phyloP scores from a whole-genome alignment of 2,113 vertebrate species.

The Sprattus sprattus region DNA sequence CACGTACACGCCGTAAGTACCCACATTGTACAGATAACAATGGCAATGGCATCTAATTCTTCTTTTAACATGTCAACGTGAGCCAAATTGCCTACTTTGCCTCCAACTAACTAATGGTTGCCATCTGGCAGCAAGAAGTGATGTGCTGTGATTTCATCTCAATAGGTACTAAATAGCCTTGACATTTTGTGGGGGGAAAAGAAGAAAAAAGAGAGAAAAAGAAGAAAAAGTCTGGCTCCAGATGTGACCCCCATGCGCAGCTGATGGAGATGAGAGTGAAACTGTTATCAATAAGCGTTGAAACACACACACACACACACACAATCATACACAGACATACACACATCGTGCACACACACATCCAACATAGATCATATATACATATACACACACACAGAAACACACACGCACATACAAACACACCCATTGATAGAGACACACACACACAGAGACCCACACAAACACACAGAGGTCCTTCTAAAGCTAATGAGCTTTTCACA shows the following conservation, averaged over 20 bases:
- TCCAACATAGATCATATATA: neutral
- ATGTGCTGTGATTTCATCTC: slow-evolving; percentile 22
- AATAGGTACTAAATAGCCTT: slow-evolving; percentile 39
- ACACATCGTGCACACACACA: neutral
- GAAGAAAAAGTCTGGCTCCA: slow-evolving; percentile 49
- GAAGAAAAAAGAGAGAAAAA: neutral
- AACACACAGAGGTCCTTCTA: slow-evolving; percentile 46
- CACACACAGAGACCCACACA: neutral
- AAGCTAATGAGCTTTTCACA: slow-evolving; percentile 71
- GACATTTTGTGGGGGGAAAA: neutral
- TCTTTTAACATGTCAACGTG: slow-evolving; percentile 12
- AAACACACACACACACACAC: neutral
- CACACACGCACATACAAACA: neutral
- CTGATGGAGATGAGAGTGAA: slow-evolving; percentile 61
- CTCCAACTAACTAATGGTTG: slow-evolving; percentile 21
- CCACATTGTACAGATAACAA: neutral
- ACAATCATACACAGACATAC: neutral
- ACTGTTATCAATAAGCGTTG: slow-evolving; percentile 27
- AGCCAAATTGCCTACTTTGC: slow-evolving; percentile 8
- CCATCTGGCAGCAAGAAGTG: slow-evolving; percentile 30
- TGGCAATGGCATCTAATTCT: neutral
- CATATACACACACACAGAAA: neutral
- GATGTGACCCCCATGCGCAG: slow-evolving; percentile 61
- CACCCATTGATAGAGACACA: neutral
- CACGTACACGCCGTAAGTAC: neutral